Conservation (phyloP, 2,113 vertebrate species). For the Junco hyemalis region DNA sequence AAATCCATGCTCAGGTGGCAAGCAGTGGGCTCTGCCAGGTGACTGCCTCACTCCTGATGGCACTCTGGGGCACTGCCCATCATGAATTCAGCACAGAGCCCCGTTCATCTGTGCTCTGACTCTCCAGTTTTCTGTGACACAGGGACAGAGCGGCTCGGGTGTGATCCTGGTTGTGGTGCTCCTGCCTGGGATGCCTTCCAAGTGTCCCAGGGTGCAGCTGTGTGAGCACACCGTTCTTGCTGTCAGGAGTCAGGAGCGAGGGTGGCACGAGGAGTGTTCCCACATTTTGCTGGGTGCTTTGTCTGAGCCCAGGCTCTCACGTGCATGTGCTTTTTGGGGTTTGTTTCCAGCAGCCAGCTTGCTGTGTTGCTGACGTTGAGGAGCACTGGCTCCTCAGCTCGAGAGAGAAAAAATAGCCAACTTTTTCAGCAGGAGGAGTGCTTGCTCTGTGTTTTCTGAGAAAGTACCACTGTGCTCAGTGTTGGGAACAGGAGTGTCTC, state of each 20-base stretch:
- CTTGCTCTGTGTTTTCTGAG: neutral
- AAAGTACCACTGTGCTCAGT: neutral
- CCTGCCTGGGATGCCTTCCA: neutral
- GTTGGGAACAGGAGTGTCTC: neutral
- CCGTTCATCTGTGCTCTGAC: rapidly evolving
- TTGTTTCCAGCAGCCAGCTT: neutral
- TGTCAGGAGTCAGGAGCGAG: neutral
- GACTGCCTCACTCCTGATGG: neutral
- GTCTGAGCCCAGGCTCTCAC: neutral
- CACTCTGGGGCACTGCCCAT: neutral
- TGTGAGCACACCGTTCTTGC: rapidly evolving
- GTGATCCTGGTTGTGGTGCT: rapidly evolving
- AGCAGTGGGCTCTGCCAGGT: neutral
- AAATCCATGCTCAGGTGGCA: rapidly evolving
- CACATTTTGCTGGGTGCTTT: neutral
- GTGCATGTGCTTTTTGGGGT: rapidly evolving
- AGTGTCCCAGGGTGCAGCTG: neutral
- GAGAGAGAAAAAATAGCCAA: neutral
- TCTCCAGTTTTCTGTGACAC: rapidly evolving
- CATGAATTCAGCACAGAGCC: rapidly evolving
- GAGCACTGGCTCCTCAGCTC: neutral
- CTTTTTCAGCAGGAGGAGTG: neutral
- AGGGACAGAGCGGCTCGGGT: neutral
- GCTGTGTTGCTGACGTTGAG: neutral
- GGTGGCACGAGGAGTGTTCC: neutral